Evolutionary conservation across 1,140 invertebrate species (phyloP).

Genomic region (Acromyrmex charruanus): DNA sequence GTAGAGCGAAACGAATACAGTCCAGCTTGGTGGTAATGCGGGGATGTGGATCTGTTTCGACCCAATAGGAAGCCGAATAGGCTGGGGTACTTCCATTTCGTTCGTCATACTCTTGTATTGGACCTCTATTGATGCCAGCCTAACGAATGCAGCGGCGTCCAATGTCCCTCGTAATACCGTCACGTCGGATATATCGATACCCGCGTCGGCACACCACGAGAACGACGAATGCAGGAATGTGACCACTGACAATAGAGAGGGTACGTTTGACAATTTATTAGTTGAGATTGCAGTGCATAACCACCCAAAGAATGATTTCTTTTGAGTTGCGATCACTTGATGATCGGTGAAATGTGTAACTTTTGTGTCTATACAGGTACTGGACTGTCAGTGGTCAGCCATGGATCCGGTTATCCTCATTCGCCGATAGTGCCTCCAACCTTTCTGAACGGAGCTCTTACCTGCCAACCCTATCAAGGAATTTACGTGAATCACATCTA

Average conservation of each 20-base stretch:
- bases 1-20: constrained; percentile 73
- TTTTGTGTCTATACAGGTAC: constrained; percentile 75
- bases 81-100: constrained; percentile 81
- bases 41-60: constrained; percentile 85
- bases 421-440: constrained; percentile 85
- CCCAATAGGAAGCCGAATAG: constrained; percentile 83
- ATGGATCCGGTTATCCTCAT: constrained; percentile 80
- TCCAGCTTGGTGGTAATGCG: constrained; percentile 82
- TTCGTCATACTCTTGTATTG: constrained; percentile 80
- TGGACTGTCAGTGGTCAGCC: constrained; percentile 80
- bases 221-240: constrained; percentile 83
- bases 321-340: not conserved
- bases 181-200: constrained; percentile 77
- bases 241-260: constrained; percentile 78
- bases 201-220: constrained; percentile 76
- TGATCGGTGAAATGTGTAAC: not conserved
- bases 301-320: not conserved
- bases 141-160: constrained; percentile 77
- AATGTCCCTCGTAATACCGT: constrained; percentile 77
- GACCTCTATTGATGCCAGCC: constrained; percentile 78
- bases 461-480: constrained; percentile 86
- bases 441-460: constrained; percentile 84
- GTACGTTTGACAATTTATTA: constrained; percentile 63
- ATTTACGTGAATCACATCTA: constrained; percentile 90
- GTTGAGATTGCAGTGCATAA: not conserved